Conservation (phyloP, 2,113 vertebrate genomes). For the Nothocercus julius region DNA sequence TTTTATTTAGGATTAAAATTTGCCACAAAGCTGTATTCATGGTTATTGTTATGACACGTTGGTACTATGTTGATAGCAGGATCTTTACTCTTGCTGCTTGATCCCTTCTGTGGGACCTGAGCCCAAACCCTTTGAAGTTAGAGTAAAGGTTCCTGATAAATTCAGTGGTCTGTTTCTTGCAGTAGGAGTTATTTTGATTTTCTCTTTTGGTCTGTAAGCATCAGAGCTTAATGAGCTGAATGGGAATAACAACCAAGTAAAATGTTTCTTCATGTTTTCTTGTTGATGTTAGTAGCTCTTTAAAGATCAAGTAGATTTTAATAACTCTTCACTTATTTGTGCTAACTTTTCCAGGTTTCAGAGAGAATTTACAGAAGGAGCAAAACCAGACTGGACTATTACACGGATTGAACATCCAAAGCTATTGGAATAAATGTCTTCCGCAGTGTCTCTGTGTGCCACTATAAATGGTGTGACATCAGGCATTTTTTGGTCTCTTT, state of each 20-base stretch:
- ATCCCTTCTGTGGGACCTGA: neutral
- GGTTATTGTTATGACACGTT: neutral
- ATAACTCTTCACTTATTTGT: neutral
- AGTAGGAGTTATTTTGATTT: neutral
- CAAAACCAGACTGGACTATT: constrained; percentile 92
- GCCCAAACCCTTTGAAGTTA: neutral
- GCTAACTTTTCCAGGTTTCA: constrained; percentile 83
- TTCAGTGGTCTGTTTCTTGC: neutral
- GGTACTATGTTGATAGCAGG: neutral
- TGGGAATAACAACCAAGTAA: neutral
- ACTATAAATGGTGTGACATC: constrained; percentile 26
- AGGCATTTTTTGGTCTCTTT: neutral
- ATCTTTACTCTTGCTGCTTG: neutral
- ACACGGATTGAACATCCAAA: constrained; percentile 91
- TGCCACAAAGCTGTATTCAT: neutral
- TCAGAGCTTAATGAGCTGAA: neutral
- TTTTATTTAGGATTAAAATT: neutral
- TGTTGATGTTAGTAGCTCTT: neutral
- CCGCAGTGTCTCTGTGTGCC: constrained; percentile 29
- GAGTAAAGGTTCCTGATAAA: neutral
- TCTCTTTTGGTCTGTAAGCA: neutral
- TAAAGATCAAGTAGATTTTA: neutral
- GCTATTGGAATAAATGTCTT: constrained; percentile 83
- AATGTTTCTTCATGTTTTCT: neutral
- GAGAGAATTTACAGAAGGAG: constrained; percentile 94